These are phyloP conservation scores for Bombycilla garrulus DNA, from an alignment of 2,113 vertebrate species.

Conservation along the genomic window DNA sequence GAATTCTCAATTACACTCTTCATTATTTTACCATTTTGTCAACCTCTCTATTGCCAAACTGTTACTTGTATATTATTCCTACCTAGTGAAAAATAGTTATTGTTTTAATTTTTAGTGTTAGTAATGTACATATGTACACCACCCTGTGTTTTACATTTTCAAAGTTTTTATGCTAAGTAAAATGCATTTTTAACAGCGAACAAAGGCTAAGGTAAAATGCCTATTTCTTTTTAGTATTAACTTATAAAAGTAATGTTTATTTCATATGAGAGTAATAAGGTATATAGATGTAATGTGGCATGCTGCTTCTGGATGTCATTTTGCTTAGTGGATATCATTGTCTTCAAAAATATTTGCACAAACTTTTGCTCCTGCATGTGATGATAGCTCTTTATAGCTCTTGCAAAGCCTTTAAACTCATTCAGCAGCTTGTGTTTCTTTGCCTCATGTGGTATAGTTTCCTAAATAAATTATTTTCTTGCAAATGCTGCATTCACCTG, in stretches of 20 bases:
- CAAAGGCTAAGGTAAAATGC: neutral
- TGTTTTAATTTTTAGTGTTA: neutral
- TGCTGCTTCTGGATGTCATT: neutral
- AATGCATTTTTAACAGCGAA: neutral
- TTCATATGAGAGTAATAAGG: neutral
- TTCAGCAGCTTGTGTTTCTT: neutral
- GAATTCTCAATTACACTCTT: neutral
- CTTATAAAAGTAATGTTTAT: neutral
- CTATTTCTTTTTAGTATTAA: neutral
- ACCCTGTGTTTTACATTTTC: neutral
- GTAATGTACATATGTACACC: neutral
- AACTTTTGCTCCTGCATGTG: neutral
- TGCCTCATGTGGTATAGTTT: neutral
- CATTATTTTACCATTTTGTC: neutral
- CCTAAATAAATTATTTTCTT: neutral
- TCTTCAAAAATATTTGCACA: neutral
- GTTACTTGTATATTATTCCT: neutral
- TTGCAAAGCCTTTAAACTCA: neutral
- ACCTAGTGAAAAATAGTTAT: neutral
- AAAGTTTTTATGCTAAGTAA: neutral
- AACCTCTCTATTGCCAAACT: neutral
- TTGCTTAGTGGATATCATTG: neutral
- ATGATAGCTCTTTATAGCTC: neutral
- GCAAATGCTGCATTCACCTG: neutral
- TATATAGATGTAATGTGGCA: neutral